These are phyloP conservation scores for Chrysemys picta DNA, from an alignment of 2,113 vertebrate species.

Conservation along the genomic window DNA sequence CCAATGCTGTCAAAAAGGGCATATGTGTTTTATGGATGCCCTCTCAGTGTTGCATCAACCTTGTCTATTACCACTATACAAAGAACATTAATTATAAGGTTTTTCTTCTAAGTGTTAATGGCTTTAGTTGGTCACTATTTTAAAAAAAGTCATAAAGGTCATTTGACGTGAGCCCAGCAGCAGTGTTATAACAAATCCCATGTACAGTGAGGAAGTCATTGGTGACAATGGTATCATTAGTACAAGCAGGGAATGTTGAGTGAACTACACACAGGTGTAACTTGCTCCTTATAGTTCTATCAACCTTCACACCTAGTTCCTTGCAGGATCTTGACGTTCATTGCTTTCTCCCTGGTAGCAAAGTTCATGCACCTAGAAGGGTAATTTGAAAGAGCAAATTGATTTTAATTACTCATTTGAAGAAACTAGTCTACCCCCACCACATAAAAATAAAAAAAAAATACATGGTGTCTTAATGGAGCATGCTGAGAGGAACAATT, in stretches of 20 bases:
- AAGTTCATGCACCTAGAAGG: neutral
- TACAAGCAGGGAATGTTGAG: neutral
- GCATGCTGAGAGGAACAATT: neutral
- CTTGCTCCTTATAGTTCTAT: accelerated
- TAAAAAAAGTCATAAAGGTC: neutral
- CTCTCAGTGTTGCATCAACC: no score
- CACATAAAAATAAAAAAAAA: neutral
- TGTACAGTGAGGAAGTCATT: neutral
- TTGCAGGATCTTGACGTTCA: neutral
- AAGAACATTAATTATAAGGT: neutral
- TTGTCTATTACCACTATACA: neutral
- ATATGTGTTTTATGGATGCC: neutral
- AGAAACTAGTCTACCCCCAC: neutral
- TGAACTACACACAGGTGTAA: neutral
- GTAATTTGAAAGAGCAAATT: neutral
- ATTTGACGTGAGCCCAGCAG: neutral
- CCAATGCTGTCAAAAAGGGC: neutral
- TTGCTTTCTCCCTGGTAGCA: neutral
- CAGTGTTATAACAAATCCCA: neutral
- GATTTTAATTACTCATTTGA: neutral
- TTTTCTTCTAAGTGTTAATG: neutral
- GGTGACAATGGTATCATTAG: neutral
- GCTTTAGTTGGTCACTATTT: neutral
- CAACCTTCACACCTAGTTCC: accelerated
- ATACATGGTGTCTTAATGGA: neutral